Evolutionary conservation across 2,797 vertebrate species (phyloP), one percentile per base, ranked within the genome.

Genomic region (Pelodytes ibericus): DNA sequence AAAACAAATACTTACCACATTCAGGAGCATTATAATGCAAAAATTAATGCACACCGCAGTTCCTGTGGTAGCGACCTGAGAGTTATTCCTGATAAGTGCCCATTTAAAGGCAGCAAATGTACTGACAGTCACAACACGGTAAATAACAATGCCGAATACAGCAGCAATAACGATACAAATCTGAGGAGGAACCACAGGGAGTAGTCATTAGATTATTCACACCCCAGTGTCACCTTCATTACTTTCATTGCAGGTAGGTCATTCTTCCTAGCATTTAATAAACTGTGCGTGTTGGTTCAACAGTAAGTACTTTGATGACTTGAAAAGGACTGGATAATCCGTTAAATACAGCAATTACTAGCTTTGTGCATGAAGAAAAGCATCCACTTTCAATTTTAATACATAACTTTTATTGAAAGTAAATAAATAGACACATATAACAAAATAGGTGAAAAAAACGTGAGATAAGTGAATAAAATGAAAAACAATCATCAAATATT

Each of bases 1-100:
- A 53, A 39, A 61, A 56, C 24, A 15, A 2, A 24, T 75, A 88
- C 94, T 93, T 85, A 97, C 96, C 93, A 97, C 93, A 3, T 97
- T 97, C 83, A 97, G 92, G 51, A 97, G 87, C 95, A 97, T 96
- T 82, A 97, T 97, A 86, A 97, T 91, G 80, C 95, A 96, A 87
- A 97, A 97, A 86, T 96, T 97, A 90, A 97, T 96, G 87, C 95
- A 97, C 58, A 97, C 96, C 0, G 95, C 96, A 8, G 96, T 97
- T 58, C 94, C 95, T 4, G 95, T 96, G 75, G 95, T 96, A 39
- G 95, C 95, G 82, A 97, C 94, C 93, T 96, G 96, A 91, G 95
- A 97, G 84, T 97, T 96, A 87, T 96, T 96, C 87, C 95, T 94
- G 90, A 97, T 97, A 82, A 97, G 89, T 13, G 94, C 95, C 96